Conservation (phyloP, 2,797 vertebrate genomes). For the Clarias laeviceps region DNA sequence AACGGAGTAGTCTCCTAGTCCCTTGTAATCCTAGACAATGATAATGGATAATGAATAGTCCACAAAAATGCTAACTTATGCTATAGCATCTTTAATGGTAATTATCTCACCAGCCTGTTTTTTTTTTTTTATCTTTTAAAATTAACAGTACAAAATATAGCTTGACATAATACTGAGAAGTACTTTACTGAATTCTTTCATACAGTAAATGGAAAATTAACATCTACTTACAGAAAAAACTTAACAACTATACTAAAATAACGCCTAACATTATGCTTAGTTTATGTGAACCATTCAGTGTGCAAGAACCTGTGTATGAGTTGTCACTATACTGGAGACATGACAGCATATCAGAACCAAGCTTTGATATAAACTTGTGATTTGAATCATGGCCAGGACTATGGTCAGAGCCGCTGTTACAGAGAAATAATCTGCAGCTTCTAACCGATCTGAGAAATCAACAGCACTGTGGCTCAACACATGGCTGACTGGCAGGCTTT, state of each 20-base stretch:
- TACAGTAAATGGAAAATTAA: not conserved
- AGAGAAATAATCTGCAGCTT: not conserved
- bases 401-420: not conserved
- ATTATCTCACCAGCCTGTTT: not conserved
- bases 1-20: too few relatives aligned
- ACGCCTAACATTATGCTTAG: not conserved
- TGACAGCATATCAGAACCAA: not conserved
- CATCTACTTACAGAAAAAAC: not conserved
- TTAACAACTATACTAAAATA: too few relatives aligned
- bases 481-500: not conserved
- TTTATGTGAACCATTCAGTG: not conserved
- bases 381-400: not conserved
- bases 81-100: not conserved
- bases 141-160: not conserved
- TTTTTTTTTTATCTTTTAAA: not conserved
- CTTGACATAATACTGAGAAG: not conserved
- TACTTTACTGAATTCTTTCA: not conserved
- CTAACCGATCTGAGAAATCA: not conserved
- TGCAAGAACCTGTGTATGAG: not conserved
- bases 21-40: too few relatives aligned
- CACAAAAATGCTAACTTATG: not conserved
- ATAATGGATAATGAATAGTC: too few relatives aligned
- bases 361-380: not conserved
- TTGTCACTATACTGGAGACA: not conserved
- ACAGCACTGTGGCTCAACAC: not conserved